Evolutionary conservation across 2,888 invertebrate genomes (phyloP).

Genomic region (Heliconius ismenius): DNA sequence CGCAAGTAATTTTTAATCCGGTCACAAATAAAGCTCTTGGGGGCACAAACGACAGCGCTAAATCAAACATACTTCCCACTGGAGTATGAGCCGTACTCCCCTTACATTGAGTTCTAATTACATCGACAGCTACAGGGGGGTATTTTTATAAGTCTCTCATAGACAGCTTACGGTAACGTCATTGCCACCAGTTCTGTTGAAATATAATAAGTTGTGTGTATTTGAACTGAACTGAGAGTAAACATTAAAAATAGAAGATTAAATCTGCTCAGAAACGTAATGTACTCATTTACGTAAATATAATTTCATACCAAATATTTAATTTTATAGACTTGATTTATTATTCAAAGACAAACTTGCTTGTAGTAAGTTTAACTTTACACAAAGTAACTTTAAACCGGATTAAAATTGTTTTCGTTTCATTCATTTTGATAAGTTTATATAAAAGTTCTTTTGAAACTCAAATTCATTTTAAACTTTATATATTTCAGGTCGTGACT

Average conservation of each 20-base stretch:
- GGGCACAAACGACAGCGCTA: conserved; percentile 19
- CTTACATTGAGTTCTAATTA: background rate
- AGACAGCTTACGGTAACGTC: conserved; percentile 21
- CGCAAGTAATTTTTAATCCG: conserved; percentile 32
- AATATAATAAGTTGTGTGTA: conserved; percentile 21
- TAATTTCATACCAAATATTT: background rate
- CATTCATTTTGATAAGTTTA: background rate
- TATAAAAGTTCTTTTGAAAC: conserved; percentile 6
- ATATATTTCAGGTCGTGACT: background rate
- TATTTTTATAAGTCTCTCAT: conserved; percentile 8
- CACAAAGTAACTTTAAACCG: conserved; percentile 6
- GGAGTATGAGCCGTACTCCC: background rate
- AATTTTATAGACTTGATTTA: background rate
- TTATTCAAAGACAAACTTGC: background rate
- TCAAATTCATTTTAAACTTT: conserved; percentile 4
- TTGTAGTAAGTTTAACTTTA: background rate
- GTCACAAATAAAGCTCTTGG: conserved; percentile 31
- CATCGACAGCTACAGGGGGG: background rate
- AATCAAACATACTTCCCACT: background rate
- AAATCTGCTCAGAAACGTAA: background rate
- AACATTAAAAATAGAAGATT: no score
- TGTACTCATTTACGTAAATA: background rate
- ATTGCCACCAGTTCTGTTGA: conserved; percentile 30
- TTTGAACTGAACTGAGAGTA: background rate
- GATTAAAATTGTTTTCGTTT: conserved; percentile 9